Evolutionary conservation across 2,797 vertebrate genomes (phyloP).

Genomic region (Sebastes miniatus): DNA sequence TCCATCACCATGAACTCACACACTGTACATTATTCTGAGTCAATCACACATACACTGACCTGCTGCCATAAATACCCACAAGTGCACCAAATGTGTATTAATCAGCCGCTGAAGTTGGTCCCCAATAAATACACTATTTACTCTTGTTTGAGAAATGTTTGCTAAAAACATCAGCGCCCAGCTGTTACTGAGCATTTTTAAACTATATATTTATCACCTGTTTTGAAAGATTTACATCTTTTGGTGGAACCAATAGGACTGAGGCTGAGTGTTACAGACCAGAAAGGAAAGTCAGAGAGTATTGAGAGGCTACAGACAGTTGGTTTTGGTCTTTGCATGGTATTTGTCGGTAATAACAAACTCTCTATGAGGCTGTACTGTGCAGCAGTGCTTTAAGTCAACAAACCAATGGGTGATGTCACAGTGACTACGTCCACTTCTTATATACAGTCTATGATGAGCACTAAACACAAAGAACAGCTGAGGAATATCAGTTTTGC

Average conservation of each 20-base stretch:
- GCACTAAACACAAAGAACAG: neutral
- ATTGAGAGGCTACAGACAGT: neutral
- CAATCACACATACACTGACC: neutral
- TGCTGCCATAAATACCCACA: neutral
- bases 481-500: neutral
- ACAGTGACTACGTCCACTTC: too few relatives aligned
- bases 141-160: neutral
- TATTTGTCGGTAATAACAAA: neutral
- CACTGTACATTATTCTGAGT: too few relatives aligned
- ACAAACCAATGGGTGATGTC: too few relatives aligned
- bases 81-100: neutral
- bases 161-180: neutral
- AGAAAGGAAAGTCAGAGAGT: neutral
- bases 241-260: neutral
- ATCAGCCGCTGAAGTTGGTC: neutral
- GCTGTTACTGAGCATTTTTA: neutral
- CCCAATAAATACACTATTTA: neutral
- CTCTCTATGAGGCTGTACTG: neutral
- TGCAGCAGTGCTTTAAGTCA: neutral
- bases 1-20: too few relatives aligned
- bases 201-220: neutral
- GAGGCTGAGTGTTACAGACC: neutral
- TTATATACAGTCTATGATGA: too few relatives aligned
- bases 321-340: neutral
- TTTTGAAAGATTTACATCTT: neutral